phyloP scores from a whole-genome alignment of 2,113 vertebrate species.

The Himantopus leucocephalus region DNA sequence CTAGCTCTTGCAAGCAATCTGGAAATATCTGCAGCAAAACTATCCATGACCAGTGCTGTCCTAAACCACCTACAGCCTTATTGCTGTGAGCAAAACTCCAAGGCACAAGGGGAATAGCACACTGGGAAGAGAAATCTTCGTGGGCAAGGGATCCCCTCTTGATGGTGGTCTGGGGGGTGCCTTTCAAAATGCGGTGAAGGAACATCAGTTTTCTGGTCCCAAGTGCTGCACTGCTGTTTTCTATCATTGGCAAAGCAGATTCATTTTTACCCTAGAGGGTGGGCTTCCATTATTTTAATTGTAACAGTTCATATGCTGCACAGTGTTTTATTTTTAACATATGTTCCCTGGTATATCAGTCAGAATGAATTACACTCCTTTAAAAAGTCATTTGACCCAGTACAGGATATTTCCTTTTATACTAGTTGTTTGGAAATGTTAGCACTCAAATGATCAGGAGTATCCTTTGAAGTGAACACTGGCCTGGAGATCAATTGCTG shows the following conservation, averaged over 20 bases:
- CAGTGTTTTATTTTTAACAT: constrained; percentile 72
- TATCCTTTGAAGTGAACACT: constrained; percentile 62
- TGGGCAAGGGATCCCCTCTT: not conserved
- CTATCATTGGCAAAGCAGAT: not conserved
- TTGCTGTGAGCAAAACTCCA: not conserved
- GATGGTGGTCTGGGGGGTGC: not conserved
- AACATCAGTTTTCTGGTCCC: not conserved
- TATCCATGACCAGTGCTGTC: not conserved
- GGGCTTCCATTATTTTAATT: constrained; percentile 16
- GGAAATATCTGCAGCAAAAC: not conserved
- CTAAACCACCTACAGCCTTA: not conserved
- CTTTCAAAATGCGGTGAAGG: not conserved
- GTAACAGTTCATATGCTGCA: not conserved
- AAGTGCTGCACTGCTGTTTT: not conserved
- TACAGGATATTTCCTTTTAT: constrained; percentile 61
- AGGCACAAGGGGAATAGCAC: not conserved
- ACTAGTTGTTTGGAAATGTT: constrained; percentile 63
- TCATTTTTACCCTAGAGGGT: not conserved
- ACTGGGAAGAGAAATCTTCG: not conserved
- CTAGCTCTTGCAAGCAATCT: not conserved
- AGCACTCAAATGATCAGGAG: constrained; percentile 45
- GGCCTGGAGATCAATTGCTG: constrained; percentile 58
- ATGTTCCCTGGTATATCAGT: constrained; percentile 64
- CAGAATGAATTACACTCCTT: constrained; percentile 47
- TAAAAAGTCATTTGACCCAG: constrained; percentile 65